A percentile compares a stretch with the other conserved stretches of the same genome.
phyloP scores from a whole-genome alignment of 2,113 vertebrate species.

The Ginglymostoma cirratum region DNA sequence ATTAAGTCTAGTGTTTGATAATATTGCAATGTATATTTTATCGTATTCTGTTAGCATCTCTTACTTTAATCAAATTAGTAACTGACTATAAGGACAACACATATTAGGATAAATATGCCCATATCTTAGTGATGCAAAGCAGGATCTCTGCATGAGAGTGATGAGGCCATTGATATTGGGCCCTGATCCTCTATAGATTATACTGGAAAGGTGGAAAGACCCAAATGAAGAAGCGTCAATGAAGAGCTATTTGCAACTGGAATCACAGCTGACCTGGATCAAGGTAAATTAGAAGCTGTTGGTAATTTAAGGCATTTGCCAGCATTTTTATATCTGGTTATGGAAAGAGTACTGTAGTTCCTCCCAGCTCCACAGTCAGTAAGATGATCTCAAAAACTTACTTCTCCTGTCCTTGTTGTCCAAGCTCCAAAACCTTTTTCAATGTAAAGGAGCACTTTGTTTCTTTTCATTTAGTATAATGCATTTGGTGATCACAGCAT shows the following conservation, averaged over 20 bases:
- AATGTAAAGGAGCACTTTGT: no score
- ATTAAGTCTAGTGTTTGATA: neutral
- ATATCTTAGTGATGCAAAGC: neutral
- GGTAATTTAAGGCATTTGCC: no score
- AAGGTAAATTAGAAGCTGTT: neutral
- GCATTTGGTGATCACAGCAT: no score
- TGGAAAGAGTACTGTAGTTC: neutral
- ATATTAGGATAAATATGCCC: neutral
- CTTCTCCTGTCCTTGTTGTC: neutral
- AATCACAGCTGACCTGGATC: neutral
- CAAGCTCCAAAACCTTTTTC: no score
- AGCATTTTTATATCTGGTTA: neutral
- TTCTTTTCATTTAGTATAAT: no score
- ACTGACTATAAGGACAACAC: neutral
- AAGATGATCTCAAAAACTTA: neutral
- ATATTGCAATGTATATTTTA: slow-evolving; percentile 1
- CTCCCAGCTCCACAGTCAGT: neutral
- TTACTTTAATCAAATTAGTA: neutral
- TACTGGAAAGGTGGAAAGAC: neutral
- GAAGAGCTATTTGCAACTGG: neutral
- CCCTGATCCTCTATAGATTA: neutral
- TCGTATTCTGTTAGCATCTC: neutral
- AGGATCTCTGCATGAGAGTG: neutral
- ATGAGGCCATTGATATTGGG: neutral
- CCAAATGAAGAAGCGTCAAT: neutral